Conservation (phyloP, 2,113 vertebrate genomes). For the Tragelaphus buxtoni region DNA sequence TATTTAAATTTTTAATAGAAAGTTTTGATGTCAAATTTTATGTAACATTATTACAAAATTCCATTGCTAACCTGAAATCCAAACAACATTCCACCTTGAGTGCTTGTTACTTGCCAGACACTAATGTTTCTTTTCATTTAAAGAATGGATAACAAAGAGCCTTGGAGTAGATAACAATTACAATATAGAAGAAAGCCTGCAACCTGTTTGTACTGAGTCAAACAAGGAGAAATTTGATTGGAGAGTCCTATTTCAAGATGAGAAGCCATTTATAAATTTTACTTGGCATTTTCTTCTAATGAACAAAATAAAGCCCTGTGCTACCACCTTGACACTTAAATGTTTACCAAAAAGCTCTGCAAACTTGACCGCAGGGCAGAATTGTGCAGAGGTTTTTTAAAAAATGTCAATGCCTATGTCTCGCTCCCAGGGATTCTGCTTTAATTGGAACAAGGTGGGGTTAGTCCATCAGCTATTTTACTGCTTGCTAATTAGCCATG, state of each 20-base stretch:
- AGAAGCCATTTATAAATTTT: background rate
- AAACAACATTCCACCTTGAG: background rate
- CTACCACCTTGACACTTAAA: background rate
- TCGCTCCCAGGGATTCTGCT: background rate
- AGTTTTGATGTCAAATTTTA: background rate
- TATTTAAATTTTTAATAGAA: background rate
- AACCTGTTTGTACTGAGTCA: background rate
- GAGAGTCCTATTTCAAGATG: background rate
- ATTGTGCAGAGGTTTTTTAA: background rate
- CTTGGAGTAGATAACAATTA: background rate
- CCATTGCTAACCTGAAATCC: background rate
- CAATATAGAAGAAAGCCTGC: background rate
- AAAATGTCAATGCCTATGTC: background rate
- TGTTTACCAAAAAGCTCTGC: background rate
- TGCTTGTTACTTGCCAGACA: background rate
- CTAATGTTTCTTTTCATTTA: background rate
- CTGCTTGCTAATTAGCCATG: conserved; percentile 3
- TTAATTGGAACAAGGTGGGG: conserved; percentile 2
- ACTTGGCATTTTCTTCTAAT: background rate
- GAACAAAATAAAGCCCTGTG: background rate
- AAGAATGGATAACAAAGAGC: background rate
- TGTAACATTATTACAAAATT: background rate
- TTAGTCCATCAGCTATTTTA: background rate
- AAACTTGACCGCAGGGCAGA: background rate
- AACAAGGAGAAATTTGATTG: background rate